These are phyloP conservation scores for Xerus inauris DNA, from an alignment of 2,113 vertebrate genomes.

Conservation along the genomic window DNA sequence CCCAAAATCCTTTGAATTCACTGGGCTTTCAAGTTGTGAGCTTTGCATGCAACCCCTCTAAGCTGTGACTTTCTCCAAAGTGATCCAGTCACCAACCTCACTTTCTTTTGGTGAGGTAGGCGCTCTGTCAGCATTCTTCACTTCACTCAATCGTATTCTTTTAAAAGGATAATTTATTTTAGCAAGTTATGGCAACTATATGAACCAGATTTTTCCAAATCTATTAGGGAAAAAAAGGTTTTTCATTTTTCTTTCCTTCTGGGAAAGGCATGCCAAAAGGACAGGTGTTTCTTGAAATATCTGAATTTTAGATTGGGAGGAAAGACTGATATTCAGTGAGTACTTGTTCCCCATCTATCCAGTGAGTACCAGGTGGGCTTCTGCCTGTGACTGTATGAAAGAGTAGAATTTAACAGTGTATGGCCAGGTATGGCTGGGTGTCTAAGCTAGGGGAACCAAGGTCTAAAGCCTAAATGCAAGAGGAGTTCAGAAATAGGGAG, in stretches of 20 bases:
- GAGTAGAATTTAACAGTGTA: not conserved
- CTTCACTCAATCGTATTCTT: not conserved
- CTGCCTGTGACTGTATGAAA: not conserved
- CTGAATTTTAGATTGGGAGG: conserved; percentile 1
- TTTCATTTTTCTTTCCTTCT: not conserved
- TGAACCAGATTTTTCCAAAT: conserved; percentile 13
- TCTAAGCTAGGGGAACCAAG: not conserved
- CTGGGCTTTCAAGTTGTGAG: not conserved
- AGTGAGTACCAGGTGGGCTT: not conserved
- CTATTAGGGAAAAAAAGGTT: not conserved
- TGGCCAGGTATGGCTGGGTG: not conserved
- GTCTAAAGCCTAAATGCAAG: not conserved
- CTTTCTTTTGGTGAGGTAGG: conserved; percentile 33
- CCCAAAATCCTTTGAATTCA: not conserved
- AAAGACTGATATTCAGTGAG: not conserved
- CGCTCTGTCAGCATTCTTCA: not conserved
- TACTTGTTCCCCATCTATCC: not conserved
- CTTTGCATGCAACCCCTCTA: not conserved
- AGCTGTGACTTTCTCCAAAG: not conserved
- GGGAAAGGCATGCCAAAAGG: not conserved
- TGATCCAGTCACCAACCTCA: not conserved
- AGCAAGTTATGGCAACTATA: not conserved
- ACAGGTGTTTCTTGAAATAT: conserved; percentile 4
- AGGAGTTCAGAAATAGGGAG: not conserved
- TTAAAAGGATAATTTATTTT: not conserved